Conservation (phyloP, 2,888 invertebrate species). For the Drosophila nigricruria region DNA sequence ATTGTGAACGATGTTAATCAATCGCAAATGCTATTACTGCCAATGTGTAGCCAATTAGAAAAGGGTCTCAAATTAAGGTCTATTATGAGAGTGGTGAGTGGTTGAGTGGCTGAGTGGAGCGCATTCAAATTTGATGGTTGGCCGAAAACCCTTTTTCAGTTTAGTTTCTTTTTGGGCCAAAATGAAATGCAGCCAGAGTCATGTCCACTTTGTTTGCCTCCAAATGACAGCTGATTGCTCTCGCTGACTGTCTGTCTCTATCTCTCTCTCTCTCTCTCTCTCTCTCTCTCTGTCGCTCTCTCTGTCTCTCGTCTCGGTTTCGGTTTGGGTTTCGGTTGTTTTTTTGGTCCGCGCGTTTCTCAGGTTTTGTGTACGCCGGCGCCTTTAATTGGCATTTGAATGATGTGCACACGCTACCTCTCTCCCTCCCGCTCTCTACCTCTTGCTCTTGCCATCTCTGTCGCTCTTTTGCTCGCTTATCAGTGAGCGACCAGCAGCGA, state of each 20-base stretch:
- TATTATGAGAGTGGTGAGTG: constrained; percentile 20
- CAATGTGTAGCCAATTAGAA: constrained; percentile 40
- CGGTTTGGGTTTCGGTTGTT: constrained; percentile 29
- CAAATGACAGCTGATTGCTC: constrained; percentile 80
- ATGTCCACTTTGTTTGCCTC: constrained; percentile 81
- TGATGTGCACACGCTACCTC: constrained; percentile 75
- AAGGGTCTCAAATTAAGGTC: constrained; percentile 27
- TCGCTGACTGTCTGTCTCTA: background rate
- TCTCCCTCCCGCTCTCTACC: background rate
- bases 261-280: background rate
- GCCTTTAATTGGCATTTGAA: constrained; percentile 83
- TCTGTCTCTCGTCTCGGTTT: constrained; percentile 13
- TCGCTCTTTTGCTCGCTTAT: constrained; percentile 35
- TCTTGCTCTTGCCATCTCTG: constrained; percentile 10
- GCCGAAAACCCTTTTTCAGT: constrained; percentile 50
- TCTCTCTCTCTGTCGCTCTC: background rate
- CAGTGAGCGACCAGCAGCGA: constrained; percentile 62
- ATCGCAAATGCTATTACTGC: constrained; percentile 41
- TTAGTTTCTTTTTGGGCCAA: constrained; percentile 29
- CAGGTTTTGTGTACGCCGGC: constrained; percentile 77
- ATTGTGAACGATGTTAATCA: constrained; percentile 45
- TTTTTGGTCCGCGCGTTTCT: constrained; percentile 48
- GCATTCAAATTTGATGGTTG: constrained; percentile 51
- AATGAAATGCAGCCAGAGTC: constrained; percentile 61
- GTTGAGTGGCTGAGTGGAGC: constrained; percentile 53